phyloP scores from a whole-genome alignment of 2,113 vertebrate genomes.

The Oreocharis arfaki region DNA sequence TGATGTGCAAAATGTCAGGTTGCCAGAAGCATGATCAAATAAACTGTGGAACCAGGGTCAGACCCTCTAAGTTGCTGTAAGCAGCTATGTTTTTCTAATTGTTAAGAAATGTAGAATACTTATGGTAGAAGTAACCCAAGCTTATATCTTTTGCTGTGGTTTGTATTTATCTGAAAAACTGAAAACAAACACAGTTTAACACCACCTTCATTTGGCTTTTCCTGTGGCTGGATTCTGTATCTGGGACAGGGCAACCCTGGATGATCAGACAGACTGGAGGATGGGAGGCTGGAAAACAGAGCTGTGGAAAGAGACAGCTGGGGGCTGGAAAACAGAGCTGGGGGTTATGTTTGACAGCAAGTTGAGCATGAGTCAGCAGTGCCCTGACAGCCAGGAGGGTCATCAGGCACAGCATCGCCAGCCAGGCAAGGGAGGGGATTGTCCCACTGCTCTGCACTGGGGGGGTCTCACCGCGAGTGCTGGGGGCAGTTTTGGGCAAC shows the following conservation, averaged over 20 bases:
- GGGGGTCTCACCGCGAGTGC: accelerated
- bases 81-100: neutral
- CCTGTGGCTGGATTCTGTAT: neutral
- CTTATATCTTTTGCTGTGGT: neutral
- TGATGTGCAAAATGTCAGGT: neutral
- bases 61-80: neutral
- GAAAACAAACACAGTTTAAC: neutral
- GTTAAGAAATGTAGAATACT: neutral
- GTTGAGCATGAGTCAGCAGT: neutral
- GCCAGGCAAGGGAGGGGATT: accelerated
- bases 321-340: neutral
- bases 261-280: neutral
- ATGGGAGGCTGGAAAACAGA: neutral
- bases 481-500: accelerated
- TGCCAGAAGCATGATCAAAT: neutral
- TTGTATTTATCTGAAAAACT: neutral
- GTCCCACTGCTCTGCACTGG: neutral
- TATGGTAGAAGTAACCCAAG: neutral
- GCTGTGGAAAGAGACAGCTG: neutral
- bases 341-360: neutral
- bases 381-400: neutral
- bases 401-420: accelerated
- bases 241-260: neutral
- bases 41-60: neutral
- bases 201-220: neutral